A percentile compares a stretch with the other conserved stretches of the same genome.
phyloP scores from a whole-genome alignment of 2,888 invertebrate species.

The Athalia circularis region DNA sequence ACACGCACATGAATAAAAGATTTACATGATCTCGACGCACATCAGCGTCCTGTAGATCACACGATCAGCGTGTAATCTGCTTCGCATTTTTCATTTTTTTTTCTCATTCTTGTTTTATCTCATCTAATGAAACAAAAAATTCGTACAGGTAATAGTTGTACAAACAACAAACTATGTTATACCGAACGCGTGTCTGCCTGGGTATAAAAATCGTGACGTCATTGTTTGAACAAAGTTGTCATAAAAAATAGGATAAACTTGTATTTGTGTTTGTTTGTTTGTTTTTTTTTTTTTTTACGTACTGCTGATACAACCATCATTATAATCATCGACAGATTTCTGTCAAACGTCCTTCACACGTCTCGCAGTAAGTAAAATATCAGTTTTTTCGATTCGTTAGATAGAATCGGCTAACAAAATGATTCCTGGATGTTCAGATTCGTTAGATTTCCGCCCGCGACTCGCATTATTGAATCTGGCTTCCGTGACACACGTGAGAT shows the following conservation, averaged over 20 bases:
- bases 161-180: too few relatives aligned
- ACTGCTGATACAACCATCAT: neutral
- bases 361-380: neutral
- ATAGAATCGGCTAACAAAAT: neutral
- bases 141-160: too few relatives aligned
- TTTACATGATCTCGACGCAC: neutral
- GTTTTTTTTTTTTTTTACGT: neutral
- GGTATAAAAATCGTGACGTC: neutral
- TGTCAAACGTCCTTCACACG: constrained; percentile 13
- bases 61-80: neutral
- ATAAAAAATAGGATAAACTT: constrained; percentile 3
- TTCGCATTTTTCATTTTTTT: neutral
- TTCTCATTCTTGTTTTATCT: neutral
- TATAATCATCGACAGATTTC: constrained; percentile 1
- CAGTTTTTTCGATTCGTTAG: neutral
- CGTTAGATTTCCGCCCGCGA: neutral
- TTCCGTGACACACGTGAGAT: neutral
- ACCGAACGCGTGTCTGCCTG: neutral
- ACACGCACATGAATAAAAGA: neutral
- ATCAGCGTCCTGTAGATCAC: neutral
- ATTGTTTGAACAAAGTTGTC: constrained; percentile 5
- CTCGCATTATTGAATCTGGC: neutral
- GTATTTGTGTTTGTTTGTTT: neutral
- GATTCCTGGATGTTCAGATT: neutral
- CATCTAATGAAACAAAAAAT: neutral